Evolutionary conservation across 2,888 invertebrate species (phyloP).

Genomic region (Heterodera filipjevi): DNA sequence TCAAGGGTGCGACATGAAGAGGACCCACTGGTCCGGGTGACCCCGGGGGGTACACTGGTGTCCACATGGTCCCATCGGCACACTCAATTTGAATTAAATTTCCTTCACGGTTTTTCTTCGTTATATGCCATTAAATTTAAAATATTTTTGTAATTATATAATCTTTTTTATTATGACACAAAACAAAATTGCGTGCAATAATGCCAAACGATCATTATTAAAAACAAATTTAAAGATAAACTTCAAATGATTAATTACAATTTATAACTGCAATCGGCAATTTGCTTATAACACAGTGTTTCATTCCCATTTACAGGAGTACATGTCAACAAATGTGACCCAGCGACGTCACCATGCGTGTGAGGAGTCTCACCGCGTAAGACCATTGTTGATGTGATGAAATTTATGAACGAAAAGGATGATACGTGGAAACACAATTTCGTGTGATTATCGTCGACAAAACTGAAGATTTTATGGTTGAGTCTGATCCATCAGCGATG

Average conservation of each 20-base stretch:
- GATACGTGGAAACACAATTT: neutral
- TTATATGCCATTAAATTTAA: too few relatives aligned
- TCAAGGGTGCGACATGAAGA: neutral
- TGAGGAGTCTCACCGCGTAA: constrained; percentile 34
- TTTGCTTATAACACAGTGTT: neutral
- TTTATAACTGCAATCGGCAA: neutral
- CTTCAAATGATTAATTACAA: neutral
- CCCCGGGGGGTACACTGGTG: neutral
- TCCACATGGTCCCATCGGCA: neutral
- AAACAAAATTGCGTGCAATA: too few relatives aligned
- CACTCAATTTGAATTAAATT: neutral
- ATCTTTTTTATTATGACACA: too few relatives aligned
- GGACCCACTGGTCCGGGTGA: neutral
- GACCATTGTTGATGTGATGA: neutral
- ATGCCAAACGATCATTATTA: too few relatives aligned
- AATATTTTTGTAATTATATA: too few relatives aligned
- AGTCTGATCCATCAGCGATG: neutral
- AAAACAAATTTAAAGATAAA: too few relatives aligned
- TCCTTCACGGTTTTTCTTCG: neutral
- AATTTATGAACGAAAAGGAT: neutral
- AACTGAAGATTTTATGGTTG: neutral
- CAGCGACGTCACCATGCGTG: constrained; percentile 58
- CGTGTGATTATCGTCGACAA: neutral
- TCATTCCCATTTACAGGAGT: constrained; percentile 47
- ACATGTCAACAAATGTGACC: constrained; percentile 64